phyloP scores from a whole-genome alignment of 2,888 invertebrate species.

The Linnaemya tessellans region DNA sequence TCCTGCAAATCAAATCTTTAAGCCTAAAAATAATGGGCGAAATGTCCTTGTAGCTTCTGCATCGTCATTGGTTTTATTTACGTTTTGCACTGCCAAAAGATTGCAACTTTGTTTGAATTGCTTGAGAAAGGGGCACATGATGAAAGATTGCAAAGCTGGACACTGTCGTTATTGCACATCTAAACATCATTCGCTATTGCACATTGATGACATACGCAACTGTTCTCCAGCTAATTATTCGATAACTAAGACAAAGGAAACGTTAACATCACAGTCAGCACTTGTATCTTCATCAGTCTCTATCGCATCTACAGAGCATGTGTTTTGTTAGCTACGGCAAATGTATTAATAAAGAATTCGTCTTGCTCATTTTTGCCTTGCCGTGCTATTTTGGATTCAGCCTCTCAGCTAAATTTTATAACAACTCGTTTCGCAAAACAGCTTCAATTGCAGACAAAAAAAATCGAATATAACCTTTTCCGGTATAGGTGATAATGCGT shows the following conservation, averaged over 20 bases:
- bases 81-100: slow-evolving; percentile 22
- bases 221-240: neutral
- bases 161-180: slow-evolving; percentile 40
- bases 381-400: too few relatives aligned
- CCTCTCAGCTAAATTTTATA: slow-evolving; percentile 38
- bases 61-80: neutral
- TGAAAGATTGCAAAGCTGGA: slow-evolving; percentile 43
- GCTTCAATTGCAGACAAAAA: slow-evolving; percentile 29
- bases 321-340: slow-evolving; percentile 46
- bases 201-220: neutral
- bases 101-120: slow-evolving; percentile 60
- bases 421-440: slow-evolving; percentile 44
- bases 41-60: slow-evolving; percentile 33
- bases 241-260: neutral
- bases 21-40: neutral
- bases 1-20: neutral
- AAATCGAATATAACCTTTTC: slow-evolving; percentile 22
- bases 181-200: slow-evolving; percentile 45
- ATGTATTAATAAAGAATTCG: slow-evolving; percentile 63
- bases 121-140: slow-evolving; percentile 43
- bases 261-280: neutral
- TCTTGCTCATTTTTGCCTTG: slow-evolving; percentile 45
- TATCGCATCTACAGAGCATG: neutral
- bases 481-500: slow-evolving; percentile 57
- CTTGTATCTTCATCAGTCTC: neutral